phyloP scores from a whole-genome alignment of 2,797 vertebrate species.

The Manis pentadactyla region DNA sequence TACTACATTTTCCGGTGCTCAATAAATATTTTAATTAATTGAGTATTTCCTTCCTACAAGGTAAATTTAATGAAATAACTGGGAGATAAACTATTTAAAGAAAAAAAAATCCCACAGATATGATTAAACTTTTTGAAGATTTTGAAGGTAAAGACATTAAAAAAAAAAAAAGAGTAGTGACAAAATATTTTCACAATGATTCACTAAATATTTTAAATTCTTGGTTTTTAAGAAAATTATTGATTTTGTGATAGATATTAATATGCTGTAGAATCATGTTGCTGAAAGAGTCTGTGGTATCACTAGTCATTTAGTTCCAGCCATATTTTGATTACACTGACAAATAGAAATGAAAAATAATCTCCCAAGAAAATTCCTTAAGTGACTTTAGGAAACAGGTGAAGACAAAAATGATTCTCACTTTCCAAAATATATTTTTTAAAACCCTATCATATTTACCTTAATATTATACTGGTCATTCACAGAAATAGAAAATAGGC shows the following conservation, averaged over 20 bases:
- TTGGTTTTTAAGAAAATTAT: not conserved
- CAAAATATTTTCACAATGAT: not conserved
- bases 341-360: not conserved
- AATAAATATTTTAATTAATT: constrained; percentile 19
- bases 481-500: not conserved
- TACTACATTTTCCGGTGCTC: not conserved
- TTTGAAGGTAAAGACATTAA: not conserved
- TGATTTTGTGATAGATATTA: not conserved
- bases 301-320: not conserved
- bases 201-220: not conserved
- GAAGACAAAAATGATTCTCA: not conserved
- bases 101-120: not conserved
- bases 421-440: not conserved
- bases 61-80: not conserved
- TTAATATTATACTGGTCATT: not conserved
- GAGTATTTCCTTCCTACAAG: not conserved
- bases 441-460: not conserved
- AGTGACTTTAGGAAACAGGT: not conserved
- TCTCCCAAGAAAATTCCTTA: not conserved
- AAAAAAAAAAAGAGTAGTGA: not conserved
- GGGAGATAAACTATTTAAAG: not conserved
- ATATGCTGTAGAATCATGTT: not conserved
- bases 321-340: not conserved
- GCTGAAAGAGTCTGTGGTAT: not conserved
- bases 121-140: not conserved